Conservation (phyloP, 2,113 vertebrate species). For the Mormyrus iriodes region DNA sequence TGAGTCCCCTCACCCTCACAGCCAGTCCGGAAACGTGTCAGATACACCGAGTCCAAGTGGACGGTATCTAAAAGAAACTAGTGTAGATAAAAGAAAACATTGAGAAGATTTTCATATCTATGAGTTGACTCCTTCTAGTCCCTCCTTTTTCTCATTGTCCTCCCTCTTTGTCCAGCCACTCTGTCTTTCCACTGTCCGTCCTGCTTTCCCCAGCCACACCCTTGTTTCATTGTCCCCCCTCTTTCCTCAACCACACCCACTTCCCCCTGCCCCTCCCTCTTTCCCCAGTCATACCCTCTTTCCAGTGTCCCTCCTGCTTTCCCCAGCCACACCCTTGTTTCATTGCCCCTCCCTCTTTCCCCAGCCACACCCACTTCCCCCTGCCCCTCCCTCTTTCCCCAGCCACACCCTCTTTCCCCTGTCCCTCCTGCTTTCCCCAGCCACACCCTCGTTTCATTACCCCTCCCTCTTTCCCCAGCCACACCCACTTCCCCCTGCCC, state of each 20-base stretch:
- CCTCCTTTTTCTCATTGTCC: conserved; percentile 20
- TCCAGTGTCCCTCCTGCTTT: too few relatives aligned
- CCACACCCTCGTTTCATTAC: neutral
- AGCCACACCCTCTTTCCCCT: too few relatives aligned
- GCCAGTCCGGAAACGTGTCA: neutral
- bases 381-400: too few relatives aligned
- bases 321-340: too few relatives aligned
- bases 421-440: neutral
- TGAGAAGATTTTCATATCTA: neutral
- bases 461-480: too few relatives aligned
- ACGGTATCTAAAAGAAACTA: neutral
- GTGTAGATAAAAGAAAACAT: neutral
- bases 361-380: too few relatives aligned
- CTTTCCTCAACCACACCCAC: neutral
- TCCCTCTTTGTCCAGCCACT: neutral
- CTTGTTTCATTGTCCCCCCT: neutral
- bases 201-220: too few relatives aligned
- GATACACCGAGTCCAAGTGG: neutral
- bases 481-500: too few relatives aligned
- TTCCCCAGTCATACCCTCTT: too few relatives aligned
- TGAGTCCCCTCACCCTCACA: neutral
- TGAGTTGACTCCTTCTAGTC: neutral
- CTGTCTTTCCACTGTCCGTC: neutral
- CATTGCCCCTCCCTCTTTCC: too few relatives aligned
- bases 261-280: neutral